These are phyloP conservation scores for Sparus aurata DNA, from an alignment of 2,797 vertebrate species.

Conservation along the genomic window DNA sequence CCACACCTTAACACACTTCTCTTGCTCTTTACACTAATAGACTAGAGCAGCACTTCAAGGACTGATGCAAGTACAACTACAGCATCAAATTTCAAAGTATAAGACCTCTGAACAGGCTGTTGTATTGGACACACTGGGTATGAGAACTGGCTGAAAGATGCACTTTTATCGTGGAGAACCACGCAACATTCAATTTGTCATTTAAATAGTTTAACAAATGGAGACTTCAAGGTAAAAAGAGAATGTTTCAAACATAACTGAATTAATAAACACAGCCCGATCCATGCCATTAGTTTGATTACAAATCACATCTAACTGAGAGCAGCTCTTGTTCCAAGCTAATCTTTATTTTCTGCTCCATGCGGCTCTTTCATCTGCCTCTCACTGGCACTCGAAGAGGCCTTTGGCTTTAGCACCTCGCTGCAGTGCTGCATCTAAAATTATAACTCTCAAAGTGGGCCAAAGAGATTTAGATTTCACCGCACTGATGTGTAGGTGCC, in stretches of 20 bases:
- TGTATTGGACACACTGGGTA: too few relatives aligned
- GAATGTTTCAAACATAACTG: not conserved
- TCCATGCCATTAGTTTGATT: constrained; percentile 12
- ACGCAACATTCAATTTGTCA: not conserved
- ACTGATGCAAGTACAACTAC: too few relatives aligned
- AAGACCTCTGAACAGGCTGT: too few relatives aligned
- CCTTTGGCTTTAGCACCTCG: constrained; percentile 71
- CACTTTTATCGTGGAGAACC: not conserved
- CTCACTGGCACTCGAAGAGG: constrained; percentile 67
- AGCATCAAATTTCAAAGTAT: too few relatives aligned
- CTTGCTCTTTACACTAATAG: too few relatives aligned
- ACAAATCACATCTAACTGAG: constrained; percentile 27
- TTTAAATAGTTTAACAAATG: too few relatives aligned
- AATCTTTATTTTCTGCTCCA: constrained; percentile 48
- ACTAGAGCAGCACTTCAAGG: too few relatives aligned
- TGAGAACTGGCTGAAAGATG: too few relatives aligned
- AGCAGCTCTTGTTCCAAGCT: constrained; percentile 27
- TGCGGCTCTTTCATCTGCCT: constrained; percentile 71
- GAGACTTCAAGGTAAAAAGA: not conserved
- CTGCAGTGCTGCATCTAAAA: constrained; percentile 77
- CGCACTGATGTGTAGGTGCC: constrained; percentile 65
- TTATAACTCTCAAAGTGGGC: constrained; percentile 75
- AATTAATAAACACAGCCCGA: not conserved
- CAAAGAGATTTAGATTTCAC: constrained; percentile 70
- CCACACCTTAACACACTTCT: too few relatives aligned